Evolutionary conservation across 2,797 vertebrate genomes (phyloP), one percentile per base, ranked within the genome.

Genomic region (Meda fulgida): DNA sequence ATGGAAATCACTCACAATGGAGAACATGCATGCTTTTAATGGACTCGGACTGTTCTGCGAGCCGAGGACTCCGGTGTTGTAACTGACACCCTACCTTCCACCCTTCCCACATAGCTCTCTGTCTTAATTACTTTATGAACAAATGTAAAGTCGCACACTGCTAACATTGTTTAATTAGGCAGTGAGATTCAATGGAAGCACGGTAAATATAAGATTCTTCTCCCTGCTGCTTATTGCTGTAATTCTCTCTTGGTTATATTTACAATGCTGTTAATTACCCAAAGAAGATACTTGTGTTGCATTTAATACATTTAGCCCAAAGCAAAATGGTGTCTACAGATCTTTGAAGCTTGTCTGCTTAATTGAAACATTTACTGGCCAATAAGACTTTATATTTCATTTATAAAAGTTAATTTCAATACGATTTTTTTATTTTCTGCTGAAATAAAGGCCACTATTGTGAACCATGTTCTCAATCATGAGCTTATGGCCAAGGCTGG

Each of bases 71-170:
- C 31, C 46, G 65, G 18, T 67, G 58, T 70, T 58, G 63, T 84
- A 83, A 53, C 21, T 29, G 43, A 48, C 46, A 83, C 69, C 29
- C 55, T 34, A 53, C 77, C 21, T 31, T 38, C 65, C 79, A 36
- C n/a, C 46, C 36, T 3, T 79, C 40, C 85, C 36, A 51, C 38
- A 48, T 69, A 69, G 53, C 63, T 71, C 40, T 85, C 75, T 53
- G 26, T 85, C 75, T 85, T 87, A 87, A 83, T 87, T 85, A 85
- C 76, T 83, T 75, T 21, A 85, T 81, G 8, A 75, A 83, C 36
- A 70, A 83, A 78, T 65, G 75, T 78, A 63, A 7, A 79, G 80
- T 67, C 21, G 13, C 60, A 75, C 11, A 23, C 67, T 55, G 67
- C 78, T 80, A 85, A 79, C 65, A 88, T 38, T 69, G 29, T 31